These are phyloP conservation scores for Plecotus auritus DNA, from an alignment of 2,113 vertebrate genomes.

Conservation along the genomic window DNA sequence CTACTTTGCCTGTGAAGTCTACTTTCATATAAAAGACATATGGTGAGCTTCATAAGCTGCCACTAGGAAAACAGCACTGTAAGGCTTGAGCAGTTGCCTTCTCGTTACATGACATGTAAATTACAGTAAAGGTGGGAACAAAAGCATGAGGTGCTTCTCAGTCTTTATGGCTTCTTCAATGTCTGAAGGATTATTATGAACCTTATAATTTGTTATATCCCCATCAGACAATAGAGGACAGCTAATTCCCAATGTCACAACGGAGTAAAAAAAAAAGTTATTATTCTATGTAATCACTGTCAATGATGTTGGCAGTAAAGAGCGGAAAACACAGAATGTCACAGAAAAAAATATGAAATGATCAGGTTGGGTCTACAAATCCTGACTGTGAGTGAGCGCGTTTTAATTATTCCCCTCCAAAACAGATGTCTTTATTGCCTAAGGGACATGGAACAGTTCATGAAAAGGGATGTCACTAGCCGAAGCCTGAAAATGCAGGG, in stretches of 20 bases:
- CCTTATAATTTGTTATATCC: background rate
- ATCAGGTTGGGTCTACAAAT: background rate
- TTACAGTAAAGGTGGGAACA: background rate
- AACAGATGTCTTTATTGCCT: background rate
- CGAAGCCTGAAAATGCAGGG: background rate
- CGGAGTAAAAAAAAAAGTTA: background rate
- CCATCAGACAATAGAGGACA: background rate
- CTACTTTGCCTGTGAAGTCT: background rate
- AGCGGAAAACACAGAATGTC: background rate
- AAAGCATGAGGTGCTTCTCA: background rate
- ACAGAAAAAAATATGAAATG: background rate
- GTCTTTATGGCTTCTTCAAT: background rate
- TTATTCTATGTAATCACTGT: background rate
- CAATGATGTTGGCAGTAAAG: background rate
- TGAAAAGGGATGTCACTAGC: background rate
- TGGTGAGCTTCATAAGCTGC: background rate
- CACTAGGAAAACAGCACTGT: background rate
- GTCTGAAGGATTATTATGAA: background rate
- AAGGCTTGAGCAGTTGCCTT: background rate
- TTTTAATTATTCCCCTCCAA: conserved; percentile 1
- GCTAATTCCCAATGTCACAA: background rate
- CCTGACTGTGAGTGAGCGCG: background rate
- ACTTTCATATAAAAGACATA: background rate
- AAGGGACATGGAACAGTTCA: background rate
- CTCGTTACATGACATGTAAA: background rate